These are phyloP conservation scores for Pangasius djambal DNA, from an alignment of 2,797 vertebrate genomes.

Conservation along the genomic window DNA sequence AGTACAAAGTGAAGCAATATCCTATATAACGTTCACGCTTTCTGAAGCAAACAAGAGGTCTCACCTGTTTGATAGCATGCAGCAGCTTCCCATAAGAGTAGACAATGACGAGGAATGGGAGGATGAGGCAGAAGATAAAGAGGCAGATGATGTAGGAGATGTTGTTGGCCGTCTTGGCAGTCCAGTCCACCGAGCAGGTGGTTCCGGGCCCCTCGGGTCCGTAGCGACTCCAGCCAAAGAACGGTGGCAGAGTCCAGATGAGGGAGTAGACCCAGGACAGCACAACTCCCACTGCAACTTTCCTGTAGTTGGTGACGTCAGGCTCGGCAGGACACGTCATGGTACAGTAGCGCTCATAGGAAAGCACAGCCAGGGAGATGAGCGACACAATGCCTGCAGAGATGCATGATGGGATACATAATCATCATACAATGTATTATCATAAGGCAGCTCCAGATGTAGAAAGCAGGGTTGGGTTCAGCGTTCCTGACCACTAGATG, in stretches of 20 bases:
- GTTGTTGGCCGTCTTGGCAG: slow-evolving; percentile 73
- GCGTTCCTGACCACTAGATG: neutral
- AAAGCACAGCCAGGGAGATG: slow-evolving; percentile 82
- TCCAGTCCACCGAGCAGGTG: slow-evolving; percentile 85
- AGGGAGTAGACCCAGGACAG: slow-evolving; percentile 83
- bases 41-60: slow-evolving; percentile 33
- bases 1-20: neutral
- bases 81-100: slow-evolving; percentile 82
- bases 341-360: slow-evolving; percentile 81
- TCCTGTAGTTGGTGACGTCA: slow-evolving; percentile 80
- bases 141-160: slow-evolving; percentile 82
- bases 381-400: slow-evolving; percentile 80
- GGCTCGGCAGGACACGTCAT: slow-evolving; percentile 78
- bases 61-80: slow-evolving; percentile 79
- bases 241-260: slow-evolving; percentile 78
- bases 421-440: neutral
- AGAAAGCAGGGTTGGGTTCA: neutral
- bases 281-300: slow-evolving; percentile 72
- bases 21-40: neutral
- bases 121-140: slow-evolving; percentile 80
- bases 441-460: neutral
- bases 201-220: slow-evolving; percentile 82
- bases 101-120: slow-evolving; percentile 79
- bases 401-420: neutral
- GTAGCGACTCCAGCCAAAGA: slow-evolving; percentile 84